Evolutionary conservation across 37 sponge, comb jelly and placozoan species (phyloP), one percentile per base, ranked within the genome.

Genomic region (Agelas oroides): DNA sequence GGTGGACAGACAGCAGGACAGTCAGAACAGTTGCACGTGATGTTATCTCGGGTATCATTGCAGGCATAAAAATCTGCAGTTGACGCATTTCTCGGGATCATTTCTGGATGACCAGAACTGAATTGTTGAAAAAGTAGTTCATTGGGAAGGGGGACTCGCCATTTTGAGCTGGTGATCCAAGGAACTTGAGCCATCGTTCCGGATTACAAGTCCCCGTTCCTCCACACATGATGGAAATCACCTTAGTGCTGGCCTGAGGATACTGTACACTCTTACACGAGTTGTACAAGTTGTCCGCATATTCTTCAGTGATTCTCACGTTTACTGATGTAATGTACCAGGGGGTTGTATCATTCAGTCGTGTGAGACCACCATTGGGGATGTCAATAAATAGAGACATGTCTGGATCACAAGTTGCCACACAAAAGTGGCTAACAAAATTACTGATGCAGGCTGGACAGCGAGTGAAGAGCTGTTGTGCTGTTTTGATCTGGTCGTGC

Each of bases 371-470:
- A 46, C 6, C 3, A 46, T 8, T 46, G 3, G 46, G 46, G 46
- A 46, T 81, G 35, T 90, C 70, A 73, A 95, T 71, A 74, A 86
- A 94, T 35, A 75, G 70, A n/a, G 95, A 77, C 57, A 70, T 83
- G 46, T 96, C 71, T 0, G 97, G 97, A 79, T 82, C 77, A 73
- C 99, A 98, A 2, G 95, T 96, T 25, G 89, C 84, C 66, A 75
- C 77, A 68, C 99, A 98, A 79, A 90, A 98, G 59, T 87, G 87
- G 13, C 81, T 55, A 59, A 92, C 61, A 76, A 98, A 95, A 77
- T 98, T 94, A 20, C 78, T 67, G 69, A 83, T 66, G 79, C 97
- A 98, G 18, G 94, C 76, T 0, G 95, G 97, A 78, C 99, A 98
- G 2, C 95, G 78, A 30, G 64, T 46, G 25, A 96, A 71, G 60